Evolutionary conservation across 2,113 vertebrate genomes (phyloP).

Genomic region (Scomber colias): DNA sequence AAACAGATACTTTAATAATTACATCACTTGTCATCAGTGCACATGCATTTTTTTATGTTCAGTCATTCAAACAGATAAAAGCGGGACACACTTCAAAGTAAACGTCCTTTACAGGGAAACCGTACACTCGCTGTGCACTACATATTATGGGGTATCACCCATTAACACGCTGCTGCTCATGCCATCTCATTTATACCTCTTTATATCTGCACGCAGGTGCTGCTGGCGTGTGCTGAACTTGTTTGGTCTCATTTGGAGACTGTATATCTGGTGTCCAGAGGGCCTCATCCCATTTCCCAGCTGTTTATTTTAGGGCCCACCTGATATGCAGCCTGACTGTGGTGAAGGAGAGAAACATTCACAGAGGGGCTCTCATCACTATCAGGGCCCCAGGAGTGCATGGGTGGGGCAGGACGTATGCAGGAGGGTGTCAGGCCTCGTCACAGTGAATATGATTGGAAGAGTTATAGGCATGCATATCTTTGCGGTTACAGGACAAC

Average conservation of each 20-base stretch:
- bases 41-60: too few species aligned
- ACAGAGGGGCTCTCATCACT: slow-evolving; percentile 26
- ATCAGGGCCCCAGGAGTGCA: neutral
- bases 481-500: slow-evolving; percentile 57
- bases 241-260: slow-evolving; percentile 17
- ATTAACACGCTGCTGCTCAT: slow-evolving; percentile 6
- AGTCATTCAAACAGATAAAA: neutral
- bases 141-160: neutral
- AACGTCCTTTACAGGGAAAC: neutral
- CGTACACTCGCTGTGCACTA: neutral
- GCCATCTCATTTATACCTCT: neutral
- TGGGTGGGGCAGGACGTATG: slow-evolving; percentile 13
- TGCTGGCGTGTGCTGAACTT: slow-evolving; percentile 22
- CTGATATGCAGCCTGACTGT: slow-evolving; percentile 44
- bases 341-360: slow-evolving; percentile 46
- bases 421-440: slow-evolving; percentile 29
- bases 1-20: too few species aligned
- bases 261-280: slow-evolving; percentile 39
- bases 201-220: neutral
- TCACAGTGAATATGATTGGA: slow-evolving; percentile 49
- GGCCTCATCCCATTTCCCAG: slow-evolving; percentile 25
- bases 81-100: neutral
- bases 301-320: slow-evolving; percentile 65
- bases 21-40: too few species aligned
- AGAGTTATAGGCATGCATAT: slow-evolving; percentile 50